Evolutionary conservation across 2,113 vertebrate species (phyloP), one percentile per base, ranked within the genome.

Genomic region (Brachyistius frenatus): DNA sequence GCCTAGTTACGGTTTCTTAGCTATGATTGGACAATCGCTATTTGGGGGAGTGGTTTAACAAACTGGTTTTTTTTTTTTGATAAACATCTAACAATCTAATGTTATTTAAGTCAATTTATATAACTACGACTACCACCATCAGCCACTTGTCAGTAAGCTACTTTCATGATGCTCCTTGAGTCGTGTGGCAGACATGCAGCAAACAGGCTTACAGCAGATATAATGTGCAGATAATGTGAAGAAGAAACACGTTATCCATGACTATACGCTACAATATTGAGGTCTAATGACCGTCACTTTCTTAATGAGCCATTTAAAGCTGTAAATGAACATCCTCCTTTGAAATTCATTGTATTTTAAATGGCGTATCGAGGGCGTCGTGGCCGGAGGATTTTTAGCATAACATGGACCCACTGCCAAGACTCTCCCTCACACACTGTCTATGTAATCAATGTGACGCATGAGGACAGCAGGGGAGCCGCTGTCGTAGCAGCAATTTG

Each of bases 321-420:
- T 66, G 33, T 32, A 46, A 30, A 67, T 80, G 5, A 23, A 57
- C 57, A 47, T 56, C n/a, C 52, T 23, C 52, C n/a, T 16, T 76
- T 74, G 31, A 64, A 66, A 56, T 53, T 47, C 31, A 5, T 74
- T 49, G 16, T 67, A 54, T 72, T 66, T 60, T 23, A 32, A 80
- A 65, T 39, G 30, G 58, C 6, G 53, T 80, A 78, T 83, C 78
- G 23, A 83, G 76, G 79, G 81, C 66, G 69, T 69, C 66, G 23
- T 23, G 23, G 23, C 23, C 23, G 23, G 23, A 23, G 23, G 23
- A 23, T 23, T 23, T 23, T 23, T 23, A 23, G 23, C 23, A 6
- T 66, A 16, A 62, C 2, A 60, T 4, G 2, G 31, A 56, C 53
- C 36, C 49, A 62, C 76, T 65, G 64, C 65, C 73, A 66, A 66